Base-by-base conservation (phyloP, 2,888 invertebrate species). In the Drosophila anomalipes region DNA sequence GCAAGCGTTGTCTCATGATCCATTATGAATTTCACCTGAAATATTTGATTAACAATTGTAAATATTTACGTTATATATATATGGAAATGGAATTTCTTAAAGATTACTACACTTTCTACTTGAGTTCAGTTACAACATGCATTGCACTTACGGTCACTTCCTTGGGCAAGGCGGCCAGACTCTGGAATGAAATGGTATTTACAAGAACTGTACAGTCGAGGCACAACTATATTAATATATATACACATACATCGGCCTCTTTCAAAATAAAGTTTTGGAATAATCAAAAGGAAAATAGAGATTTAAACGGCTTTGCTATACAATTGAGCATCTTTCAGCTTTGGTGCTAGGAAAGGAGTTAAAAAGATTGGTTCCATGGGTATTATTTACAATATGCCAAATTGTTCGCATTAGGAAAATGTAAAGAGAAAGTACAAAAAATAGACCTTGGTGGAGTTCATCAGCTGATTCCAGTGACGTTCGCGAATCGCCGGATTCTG, bases 401-500 rank as follows among this genome's bases (percentile, higher is more conserved):
- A 68, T 75, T 28, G 28, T 52, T 41, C 54, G 28, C 14, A 51
- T 51, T 47, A 14, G 12, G n/a, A 56, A 54, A 10, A 9, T 22
- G 28, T 39, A 12, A 26, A 39, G 41, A 57, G 76, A n/a, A 41
- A 56, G 35, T n/a, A 52, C 37, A 74, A 63, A 72, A 87, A 87
- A 79, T 83, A 84, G 95, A 97, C 97, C 97, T 98, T 98, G 26
- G 99, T 99, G 58, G 98, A 98, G 88, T 96, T 96, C 98, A 99
- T 99, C 60, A 99, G 95, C 93, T 99, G 98, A 92, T 98, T 96
- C 99, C 99, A 99, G 94, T 99, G 99, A 30, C 99, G 95, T 93
- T 99, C 98, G 71, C 99, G 95, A 79, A 99, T 98, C 0, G 99
- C 98, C 51, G 98, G 97, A 94, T 99, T 99, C 94, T 99, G 99